Evolutionary conservation across 1,140 invertebrate genomes (phyloP).

Genomic region (Homarus americanus): DNA sequence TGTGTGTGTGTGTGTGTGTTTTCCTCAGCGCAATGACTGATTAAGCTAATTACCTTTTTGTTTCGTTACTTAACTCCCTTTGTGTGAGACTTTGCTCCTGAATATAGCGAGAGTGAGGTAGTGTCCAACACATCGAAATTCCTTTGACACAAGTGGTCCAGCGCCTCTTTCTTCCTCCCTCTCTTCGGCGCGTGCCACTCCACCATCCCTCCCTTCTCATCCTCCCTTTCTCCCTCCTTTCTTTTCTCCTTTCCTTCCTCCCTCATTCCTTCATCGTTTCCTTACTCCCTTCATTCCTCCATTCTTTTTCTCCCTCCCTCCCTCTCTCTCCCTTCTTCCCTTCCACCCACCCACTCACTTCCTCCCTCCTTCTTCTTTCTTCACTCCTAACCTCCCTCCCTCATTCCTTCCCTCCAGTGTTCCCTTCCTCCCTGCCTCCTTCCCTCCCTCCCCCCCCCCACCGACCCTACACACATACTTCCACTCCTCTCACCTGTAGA

Average conservation of each 20-base stretch:
- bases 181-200: too few relatives aligned
- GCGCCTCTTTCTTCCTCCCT: background rate
- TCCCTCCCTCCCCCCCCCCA: background rate
- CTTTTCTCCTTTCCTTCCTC: background rate
- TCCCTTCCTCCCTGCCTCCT: background rate
- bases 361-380: background rate
- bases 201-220: too few relatives aligned
- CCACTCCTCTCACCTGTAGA: too few relatives aligned
- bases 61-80: too few relatives aligned
- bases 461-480: too few relatives aligned
- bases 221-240: background rate
- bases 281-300: constrained; percentile 28
- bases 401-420: background rate
- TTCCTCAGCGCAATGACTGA: too few relatives aligned
- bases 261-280: constrained; percentile 25
- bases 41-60: too few relatives aligned
- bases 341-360: background rate
- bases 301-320: constrained; percentile 41
- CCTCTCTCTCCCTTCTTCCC: constrained; percentile 43
- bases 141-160: too few relatives aligned
- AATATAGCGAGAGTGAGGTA: too few relatives aligned
- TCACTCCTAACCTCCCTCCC: background rate
- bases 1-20: background rate
- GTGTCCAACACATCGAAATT: too few relatives aligned
- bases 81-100: too few relatives aligned